Base-by-base conservation (phyloP, 2,113 vertebrate species). In the Zapornia atra region DNA sequence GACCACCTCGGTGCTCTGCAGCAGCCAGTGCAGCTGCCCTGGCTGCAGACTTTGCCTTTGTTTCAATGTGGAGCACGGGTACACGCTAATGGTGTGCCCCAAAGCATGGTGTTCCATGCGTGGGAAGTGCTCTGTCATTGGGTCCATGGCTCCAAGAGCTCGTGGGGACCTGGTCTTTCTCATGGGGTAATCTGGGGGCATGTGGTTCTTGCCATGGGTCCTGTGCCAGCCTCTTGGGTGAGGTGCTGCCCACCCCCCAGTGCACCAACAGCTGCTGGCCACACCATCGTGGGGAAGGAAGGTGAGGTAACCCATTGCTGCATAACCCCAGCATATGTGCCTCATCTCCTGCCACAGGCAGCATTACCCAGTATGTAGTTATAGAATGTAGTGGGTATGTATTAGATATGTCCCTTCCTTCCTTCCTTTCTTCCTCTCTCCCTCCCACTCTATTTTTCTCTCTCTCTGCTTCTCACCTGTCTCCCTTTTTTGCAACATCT, bases 51-150 rank as follows among this genome's bases (percentile, higher is more conserved):
- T 21, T 51, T 3, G 3, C 15, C 42, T 81, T 28, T 3, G 0
- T 33, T 84, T 72, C n/a, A n/a, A 4, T 1, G 5, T 2, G 31
- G 54, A 42, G 54, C 44, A 60, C 38, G 60, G 1, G 1, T 11
- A 31, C 2, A 0, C 3, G 16, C 34, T 34, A 2, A 11, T 11
- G 0, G 1, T 24, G n/a, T 1, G 2, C 7, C 50, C 10, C 0
- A 1, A 5, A 14, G 38, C 2, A 0, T 17, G 29, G 44, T 38
- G 3, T 42, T 14, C 38, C 26, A n/a, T 1, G 1, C 0, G 1
- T n/a, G 64, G 31, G n/a, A 34, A 34, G 26, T 12, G 19, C 38
- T 53, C 19, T 0, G 0, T 38, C 1, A 5, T 61, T 65, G 59
- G 11, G 33, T 66, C 36, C 50, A 0, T 13, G 22, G 15, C 73